Evolutionary conservation across 2,113 vertebrate species (phyloP), one percentile per base, ranked within the genome.

Genomic region (Zosterops japonicus): DNA sequence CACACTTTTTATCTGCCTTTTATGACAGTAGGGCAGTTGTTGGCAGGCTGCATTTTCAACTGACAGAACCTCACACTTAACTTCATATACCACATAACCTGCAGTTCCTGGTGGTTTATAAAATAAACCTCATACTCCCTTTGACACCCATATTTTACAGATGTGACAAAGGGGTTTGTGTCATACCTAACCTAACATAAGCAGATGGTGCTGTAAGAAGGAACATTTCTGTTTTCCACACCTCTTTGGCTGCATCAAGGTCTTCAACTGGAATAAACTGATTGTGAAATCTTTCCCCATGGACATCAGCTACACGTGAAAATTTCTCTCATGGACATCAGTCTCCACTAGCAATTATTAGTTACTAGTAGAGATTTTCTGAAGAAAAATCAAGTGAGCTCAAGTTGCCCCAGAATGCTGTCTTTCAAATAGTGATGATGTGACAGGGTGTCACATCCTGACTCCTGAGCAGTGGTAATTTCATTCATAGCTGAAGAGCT

Each of bases 271-370:
- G 15, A 59, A 77, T 83, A 56, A 80, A 60, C 1, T 63, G 18
- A 11, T 70, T 70, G n/a, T 79, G 35, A 77, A 87, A 64, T 63
- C 31, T 31, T n/a, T 50, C 36, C 36, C 23, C 59, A 41, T 2
- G 0, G 29, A n/a, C 2, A 1, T 77, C 59, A 52, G 42, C 33
- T 59, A 47, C 14, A 3, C 39, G 13, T 56, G n/a, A 56, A 85
- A 82, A 47, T 65, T 31, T 33, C 21, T 29, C 17, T 50, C 6
- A 22, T 0, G 0, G 27, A 19, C 31, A 41, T 53, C 52, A 49
- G 31, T 76, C 27, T 64, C 31, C n/a, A 72, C 35, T 6, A 3
- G 33, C 42, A 65, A 6, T 47, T 60, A 14, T 50, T 44, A 68
- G 46, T 59, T 52, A 47, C 27, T 47, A 39, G 14, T 11, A 8